Base-by-base conservation (phyloP, 2,113 vertebrate genomes). In the Capricornis sumatraensis region DNA sequence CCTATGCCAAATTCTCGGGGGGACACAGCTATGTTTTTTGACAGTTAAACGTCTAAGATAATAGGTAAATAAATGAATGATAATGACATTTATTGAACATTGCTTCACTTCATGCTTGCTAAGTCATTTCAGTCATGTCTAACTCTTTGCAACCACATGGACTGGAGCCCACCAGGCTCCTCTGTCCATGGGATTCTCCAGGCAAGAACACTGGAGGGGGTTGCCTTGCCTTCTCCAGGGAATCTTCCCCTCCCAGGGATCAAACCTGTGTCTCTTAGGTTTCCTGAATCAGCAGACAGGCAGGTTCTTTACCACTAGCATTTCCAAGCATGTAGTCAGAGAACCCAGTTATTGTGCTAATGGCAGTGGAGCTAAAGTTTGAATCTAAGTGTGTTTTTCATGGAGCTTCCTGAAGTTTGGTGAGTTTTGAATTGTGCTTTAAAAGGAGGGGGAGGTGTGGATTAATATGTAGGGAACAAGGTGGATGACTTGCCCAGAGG, bases 191-290 rank as follows among this genome's bases (percentile, higher is more conserved):
- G n/a, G n/a, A 23, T 23, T 71, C 64, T 71, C 33, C 19, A 71
- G 67, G 67, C 67, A 71, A 40, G n/a, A 71, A 71, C 40, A 40
- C n/a, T 71, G 67, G 67, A 71, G n/a, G n/a, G 67, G 67, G 10
- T 71, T 71, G n/a, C 67, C 67, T 40, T 71, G n/a, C 67, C 67
- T 71, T 71, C 67, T 71, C n/a, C 67, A 71, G 67, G 67, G n/a
- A 19, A 71, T 71, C 67, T 40, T 71, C 67, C 67, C 67, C 19
- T 36, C 19, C 67, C 19, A 71, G n/a, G 19, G 19, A 40, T 71
- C 4, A 1, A 71, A 71, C n/a, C n/a, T 6, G 10, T 1, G 5
- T 71, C 19, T 23, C n/a, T 40, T 36, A 71, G 0, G 19, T 71
- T 71, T 71, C n/a, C n/a, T 40, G n/a, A 71, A 71, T 40, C n/a